phyloP scores from a whole-genome alignment of 2,113 vertebrate species.

The Notarius quadriscutis region DNA sequence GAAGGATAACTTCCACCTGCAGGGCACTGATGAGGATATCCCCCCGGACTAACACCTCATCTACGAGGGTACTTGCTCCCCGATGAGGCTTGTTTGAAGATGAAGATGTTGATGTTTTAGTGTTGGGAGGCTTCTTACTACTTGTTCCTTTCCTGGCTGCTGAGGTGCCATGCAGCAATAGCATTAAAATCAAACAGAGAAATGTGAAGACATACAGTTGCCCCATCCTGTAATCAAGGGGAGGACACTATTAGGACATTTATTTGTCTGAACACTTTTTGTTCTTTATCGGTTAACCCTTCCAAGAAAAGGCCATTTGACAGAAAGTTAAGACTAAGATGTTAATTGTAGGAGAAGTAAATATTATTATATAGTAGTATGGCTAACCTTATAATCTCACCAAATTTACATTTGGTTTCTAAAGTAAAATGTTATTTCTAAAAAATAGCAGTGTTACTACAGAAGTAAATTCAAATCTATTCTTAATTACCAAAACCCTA shows the following conservation, averaged over 20 bases:
- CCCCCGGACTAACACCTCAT: no score
- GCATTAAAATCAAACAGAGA: slow-evolving; percentile 57
- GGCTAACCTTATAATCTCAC: neutral
- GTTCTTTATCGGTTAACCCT: neutral
- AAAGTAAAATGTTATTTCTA: neutral
- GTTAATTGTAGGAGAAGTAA: neutral
- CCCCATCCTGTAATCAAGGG: slow-evolving; percentile 57
- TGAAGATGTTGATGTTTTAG: slow-evolving; percentile 7
- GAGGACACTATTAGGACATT: neutral
- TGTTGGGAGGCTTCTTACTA: slow-evolving; percentile 23
- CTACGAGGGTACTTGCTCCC: slow-evolving; percentile 44
- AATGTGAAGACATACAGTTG: slow-evolving; percentile 39
- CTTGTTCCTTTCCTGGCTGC: slow-evolving; percentile 53
- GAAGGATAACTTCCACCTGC: slow-evolving; percentile 46
- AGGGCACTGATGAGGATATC: slow-evolving; percentile 58
- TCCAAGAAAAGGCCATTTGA: neutral
- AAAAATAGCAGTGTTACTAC: neutral
- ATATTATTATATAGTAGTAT: neutral
- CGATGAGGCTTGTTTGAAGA: slow-evolving; percentile 54
- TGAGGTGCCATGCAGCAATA: slow-evolving; percentile 59
- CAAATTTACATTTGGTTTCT: neutral
- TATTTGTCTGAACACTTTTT: neutral
- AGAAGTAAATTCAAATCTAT: neutral
- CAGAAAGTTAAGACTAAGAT: neutral
- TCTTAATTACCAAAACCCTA: neutral